Percentiles rank a stretch among this genome's conserved stretches.
phyloP scores from a whole-genome alignment of 2,113 vertebrate genomes.

The Struthio camelus region DNA sequence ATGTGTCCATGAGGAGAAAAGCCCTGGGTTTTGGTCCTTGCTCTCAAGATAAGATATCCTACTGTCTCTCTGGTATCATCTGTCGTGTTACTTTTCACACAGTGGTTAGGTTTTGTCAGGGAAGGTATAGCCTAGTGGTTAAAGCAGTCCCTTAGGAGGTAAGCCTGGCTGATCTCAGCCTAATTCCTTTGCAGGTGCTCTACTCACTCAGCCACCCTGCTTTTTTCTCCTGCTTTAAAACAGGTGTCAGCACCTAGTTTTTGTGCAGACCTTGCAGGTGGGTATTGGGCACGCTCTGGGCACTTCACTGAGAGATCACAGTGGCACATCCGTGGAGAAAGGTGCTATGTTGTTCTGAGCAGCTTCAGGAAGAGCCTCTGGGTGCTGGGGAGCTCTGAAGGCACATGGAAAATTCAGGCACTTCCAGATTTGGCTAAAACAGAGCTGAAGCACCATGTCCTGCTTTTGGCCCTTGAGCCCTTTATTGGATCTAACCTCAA shows the following conservation, averaged over 20 bases:
- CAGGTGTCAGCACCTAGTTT: too few relatives aligned
- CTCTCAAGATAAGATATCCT: not conserved
- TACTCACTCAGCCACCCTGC: not conserved
- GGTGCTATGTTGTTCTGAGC: not conserved
- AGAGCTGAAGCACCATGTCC: constrained; percentile 2
- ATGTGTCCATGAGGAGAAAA: not conserved
- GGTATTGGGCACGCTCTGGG: not conserved
- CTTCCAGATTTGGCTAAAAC: constrained; percentile 9
- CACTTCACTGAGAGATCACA: fast-evolving
- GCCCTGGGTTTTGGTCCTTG: not conserved
- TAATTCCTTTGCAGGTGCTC: not conserved
- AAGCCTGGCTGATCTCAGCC: not conserved
- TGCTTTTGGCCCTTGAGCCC: constrained; percentile 34
- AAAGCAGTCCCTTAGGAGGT: not conserved
- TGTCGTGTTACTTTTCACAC: not conserved
- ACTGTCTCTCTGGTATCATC: not conserved
- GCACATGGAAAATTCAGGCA: not conserved
- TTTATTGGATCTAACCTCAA: constrained; percentile 65
- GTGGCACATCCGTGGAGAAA: not conserved
- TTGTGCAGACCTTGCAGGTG: not conserved
- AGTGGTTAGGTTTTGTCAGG: not conserved
- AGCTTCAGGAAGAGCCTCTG: not conserved
- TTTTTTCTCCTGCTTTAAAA: not conserved
- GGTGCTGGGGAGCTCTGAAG: not conserved
- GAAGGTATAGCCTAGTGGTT: not conserved